Conservation (phyloP, 2,888 invertebrate species). For the Andrena haemorrhoa region DNA sequence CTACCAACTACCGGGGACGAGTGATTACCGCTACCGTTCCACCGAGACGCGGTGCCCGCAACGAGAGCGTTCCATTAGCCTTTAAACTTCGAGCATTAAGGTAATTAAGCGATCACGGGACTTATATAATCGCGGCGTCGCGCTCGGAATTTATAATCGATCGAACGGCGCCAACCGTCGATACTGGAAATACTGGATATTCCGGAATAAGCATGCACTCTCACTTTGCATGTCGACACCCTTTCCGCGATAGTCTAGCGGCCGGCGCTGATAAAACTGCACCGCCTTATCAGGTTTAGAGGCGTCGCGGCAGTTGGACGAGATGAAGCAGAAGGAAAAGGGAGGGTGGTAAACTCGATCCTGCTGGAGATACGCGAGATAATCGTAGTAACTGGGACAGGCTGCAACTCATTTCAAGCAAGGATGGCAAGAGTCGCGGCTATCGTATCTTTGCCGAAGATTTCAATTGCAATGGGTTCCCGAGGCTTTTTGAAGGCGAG, state of each 20-base stretch:
- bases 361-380: neutral
- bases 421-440: neutral
- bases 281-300: conserved; percentile 21
- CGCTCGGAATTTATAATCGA: conserved; percentile 59
- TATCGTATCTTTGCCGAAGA: no score
- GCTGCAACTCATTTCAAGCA: neutral
- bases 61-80: conserved; percentile 6
- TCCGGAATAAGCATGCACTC: conserved; percentile 69
- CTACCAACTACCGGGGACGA: neutral
- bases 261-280: conserved; percentile 49
- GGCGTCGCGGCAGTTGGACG: conserved; percentile 3
- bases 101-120: conserved; percentile 65
- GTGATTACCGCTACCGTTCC: neutral
- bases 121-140: conserved; percentile 55
- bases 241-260: conserved; percentile 48
- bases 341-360: conserved; percentile 8
- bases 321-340: neutral
- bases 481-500: no score
- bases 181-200: conserved; percentile 74
- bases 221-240: conserved; percentile 56
- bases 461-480: no score
- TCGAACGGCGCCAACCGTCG: conserved; percentile 58
- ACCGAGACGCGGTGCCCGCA: neutral
- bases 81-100: conserved; percentile 25
- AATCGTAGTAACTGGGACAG: no score